phyloP scores from a whole-genome alignment of 2,888 invertebrate species.

The Lepidocyrtoides sp. region DNA sequence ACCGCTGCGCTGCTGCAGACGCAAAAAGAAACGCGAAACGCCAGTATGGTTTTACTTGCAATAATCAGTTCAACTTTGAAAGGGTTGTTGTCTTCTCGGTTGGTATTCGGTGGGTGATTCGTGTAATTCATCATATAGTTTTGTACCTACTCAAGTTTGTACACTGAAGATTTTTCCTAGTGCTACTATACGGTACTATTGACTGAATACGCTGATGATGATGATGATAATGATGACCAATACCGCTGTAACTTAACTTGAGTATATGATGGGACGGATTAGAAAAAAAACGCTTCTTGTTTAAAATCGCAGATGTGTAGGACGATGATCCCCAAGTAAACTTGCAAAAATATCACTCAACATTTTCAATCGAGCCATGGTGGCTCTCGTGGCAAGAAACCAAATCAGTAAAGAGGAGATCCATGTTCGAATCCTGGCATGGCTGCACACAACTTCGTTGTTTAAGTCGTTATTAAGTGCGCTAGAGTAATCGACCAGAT shows the following conservation, averaged over 20 bases:
- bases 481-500: constrained; percentile 77
- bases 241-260: not conserved
- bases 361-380: constrained; percentile 66
- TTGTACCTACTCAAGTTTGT: constrained; percentile 21
- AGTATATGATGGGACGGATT: not conserved
- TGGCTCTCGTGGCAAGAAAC: constrained; percentile 76
- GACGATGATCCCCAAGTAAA: constrained; percentile 76
- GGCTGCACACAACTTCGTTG: constrained; percentile 79
- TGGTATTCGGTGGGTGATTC: constrained; percentile 47
- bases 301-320: constrained; percentile 67
- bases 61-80: constrained; percentile 49
- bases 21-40: not conserved
- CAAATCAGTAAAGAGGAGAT: constrained; percentile 79
- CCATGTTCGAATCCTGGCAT: constrained; percentile 81
- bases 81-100: constrained; percentile 55
- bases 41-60: constrained; percentile 30
- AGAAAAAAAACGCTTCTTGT: constrained; percentile 18
- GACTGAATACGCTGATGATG: constrained; percentile 29
- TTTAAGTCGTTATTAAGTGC: constrained; percentile 77
- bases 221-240: constrained; percentile 70
- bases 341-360: constrained; percentile 69
- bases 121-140: not conserved
- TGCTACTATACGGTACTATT: not conserved
- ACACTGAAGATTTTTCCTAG: not conserved
- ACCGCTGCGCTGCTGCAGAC: not conserved